phyloP scores from a whole-genome alignment of 2,888 invertebrate species.

The Drosophila quinaria region DNA sequence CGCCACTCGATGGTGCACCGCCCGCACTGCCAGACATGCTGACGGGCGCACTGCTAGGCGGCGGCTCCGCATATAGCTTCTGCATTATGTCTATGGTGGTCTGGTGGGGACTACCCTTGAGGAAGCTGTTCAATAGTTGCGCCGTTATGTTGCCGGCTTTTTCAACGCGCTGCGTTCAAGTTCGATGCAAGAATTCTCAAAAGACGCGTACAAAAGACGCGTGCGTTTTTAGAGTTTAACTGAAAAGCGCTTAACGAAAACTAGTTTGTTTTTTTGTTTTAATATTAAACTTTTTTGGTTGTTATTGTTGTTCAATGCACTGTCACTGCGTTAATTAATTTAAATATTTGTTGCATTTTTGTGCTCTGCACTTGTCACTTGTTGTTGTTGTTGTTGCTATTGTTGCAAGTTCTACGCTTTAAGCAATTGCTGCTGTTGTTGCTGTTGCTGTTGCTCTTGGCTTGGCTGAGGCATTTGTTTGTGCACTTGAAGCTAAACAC shows the following conservation, averaged over 20 bases:
- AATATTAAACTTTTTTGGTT: constrained; percentile 12
- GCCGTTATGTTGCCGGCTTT: constrained; percentile 85
- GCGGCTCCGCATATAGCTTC: constrained; percentile 85
- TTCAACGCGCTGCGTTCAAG: constrained; percentile 58
- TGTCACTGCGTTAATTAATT: constrained; percentile 66
- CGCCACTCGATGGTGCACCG: constrained; percentile 66
- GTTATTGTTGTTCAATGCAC: constrained; percentile 64
- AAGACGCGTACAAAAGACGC: constrained; percentile 58
- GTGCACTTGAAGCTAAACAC: constrained; percentile 73
- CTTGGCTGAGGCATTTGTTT: constrained; percentile 65
- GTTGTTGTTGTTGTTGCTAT: constrained; percentile 34
- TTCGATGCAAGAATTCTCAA: constrained; percentile 25
- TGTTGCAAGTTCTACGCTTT: constrained; percentile 40
- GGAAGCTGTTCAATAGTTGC: constrained; percentile 84
- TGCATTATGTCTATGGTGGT: constrained; percentile 86
- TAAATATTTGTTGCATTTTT: constrained; percentile 66
- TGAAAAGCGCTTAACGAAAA: constrained; percentile 39
- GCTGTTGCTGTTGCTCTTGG: constrained; percentile 35
- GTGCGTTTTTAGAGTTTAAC: constrained; percentile 40
- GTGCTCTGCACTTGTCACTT: constrained; percentile 65
- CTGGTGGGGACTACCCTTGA: constrained; percentile 85
- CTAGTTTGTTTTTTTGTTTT: background rate
- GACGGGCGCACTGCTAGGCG: constrained; percentile 82
- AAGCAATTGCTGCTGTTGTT: constrained; percentile 26
- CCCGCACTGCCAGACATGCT: constrained; percentile 87